phyloP scores from a whole-genome alignment of 2,888 invertebrate genomes.

The Myathropa florea region DNA sequence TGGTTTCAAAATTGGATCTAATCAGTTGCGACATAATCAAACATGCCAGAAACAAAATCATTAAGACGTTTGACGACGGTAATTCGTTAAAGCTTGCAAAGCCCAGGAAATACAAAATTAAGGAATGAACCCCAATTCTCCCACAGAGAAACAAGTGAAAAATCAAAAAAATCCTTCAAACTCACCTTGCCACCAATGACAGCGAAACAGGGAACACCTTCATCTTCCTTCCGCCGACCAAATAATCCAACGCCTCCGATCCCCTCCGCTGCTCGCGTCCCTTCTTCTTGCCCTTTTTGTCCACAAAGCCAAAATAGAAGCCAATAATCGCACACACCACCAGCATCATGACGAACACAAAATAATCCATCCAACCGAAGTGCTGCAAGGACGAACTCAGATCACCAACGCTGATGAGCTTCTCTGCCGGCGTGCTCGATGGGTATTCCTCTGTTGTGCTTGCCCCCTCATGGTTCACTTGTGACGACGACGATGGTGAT shows the following conservation, averaged over 20 bases:
- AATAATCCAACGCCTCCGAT: conserved; percentile 84
- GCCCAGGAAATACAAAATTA: neutral
- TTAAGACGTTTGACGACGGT: too few relatives aligned
- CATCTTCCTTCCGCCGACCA: conserved; percentile 92
- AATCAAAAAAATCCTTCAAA: neutral
- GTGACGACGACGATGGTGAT: conserved; percentile 17
- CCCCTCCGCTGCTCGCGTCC: conserved; percentile 74
- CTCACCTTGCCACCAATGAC: conserved; percentile 91
- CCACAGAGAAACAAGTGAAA: neutral
- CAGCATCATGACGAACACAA: conserved; percentile 89
- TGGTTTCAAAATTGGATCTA: too few relatives aligned
- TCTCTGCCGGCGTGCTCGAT: conserved; percentile 4
- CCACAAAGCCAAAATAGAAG: conserved; percentile 90
- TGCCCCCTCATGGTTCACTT: neutral
- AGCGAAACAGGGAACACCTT: conserved; percentile 90
- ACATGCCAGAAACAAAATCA: too few relatives aligned
- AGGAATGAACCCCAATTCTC: neutral
- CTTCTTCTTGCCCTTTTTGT: conserved; percentile 80
- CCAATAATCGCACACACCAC: conserved; percentile 89
- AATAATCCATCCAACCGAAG: conserved; percentile 88
- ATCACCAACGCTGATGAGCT: conserved; percentile 77
- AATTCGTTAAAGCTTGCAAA: too few relatives aligned
- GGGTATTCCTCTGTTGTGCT: neutral
- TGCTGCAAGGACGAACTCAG: conserved; percentile 83
- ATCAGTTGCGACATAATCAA: too few relatives aligned